Percentiles rank a stretch among this genome's conserved stretches.
Evolutionary conservation across 2,113 vertebrate genomes (phyloP).

Genomic region (Takifugu bimaculatus): DNA sequence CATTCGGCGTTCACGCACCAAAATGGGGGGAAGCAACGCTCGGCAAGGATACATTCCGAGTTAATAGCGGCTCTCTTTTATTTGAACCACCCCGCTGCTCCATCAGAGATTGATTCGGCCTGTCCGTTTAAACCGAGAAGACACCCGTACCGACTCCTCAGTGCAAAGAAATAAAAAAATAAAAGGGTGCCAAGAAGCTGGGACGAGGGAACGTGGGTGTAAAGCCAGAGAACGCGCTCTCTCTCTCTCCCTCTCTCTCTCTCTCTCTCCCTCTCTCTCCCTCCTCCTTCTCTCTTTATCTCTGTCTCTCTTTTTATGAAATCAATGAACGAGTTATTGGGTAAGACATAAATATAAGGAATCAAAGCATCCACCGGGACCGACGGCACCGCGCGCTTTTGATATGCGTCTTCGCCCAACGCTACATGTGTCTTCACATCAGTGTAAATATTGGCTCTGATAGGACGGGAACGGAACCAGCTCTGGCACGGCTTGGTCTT

Average conservation of each 20-base stretch:
- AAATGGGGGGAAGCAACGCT: constrained; percentile 46
- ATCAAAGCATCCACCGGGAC: constrained; percentile 73
- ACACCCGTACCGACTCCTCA: constrained; percentile 91
- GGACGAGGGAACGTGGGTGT: constrained; percentile 80
- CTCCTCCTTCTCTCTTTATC: constrained; percentile 32
- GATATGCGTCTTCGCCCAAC: constrained; percentile 70
- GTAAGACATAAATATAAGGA: constrained; percentile 72
- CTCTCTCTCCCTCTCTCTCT: constrained; percentile 57
- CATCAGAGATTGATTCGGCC: constrained; percentile 80
- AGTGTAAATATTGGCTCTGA: constrained; percentile 74
- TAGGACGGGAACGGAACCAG: constrained; percentile 66
- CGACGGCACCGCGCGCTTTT: constrained; percentile 64
- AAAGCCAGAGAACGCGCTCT: constrained; percentile 75
- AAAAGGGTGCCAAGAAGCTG: constrained; percentile 81
- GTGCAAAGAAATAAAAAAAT: constrained; percentile 78
- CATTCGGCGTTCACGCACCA: constrained; percentile 72
- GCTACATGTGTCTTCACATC: constrained; percentile 72
- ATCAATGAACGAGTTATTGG: constrained; percentile 77
- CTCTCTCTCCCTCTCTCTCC: constrained; percentile 47
- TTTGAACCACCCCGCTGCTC: constrained; percentile 47
- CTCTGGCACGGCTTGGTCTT: constrained; percentile 59
- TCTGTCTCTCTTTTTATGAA: constrained; percentile 64
- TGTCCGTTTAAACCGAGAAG: constrained; percentile 98
- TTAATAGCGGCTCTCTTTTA: constrained; percentile 38
- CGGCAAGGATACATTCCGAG: constrained; percentile 43